Evolutionary conservation across 1,140 invertebrate genomes (phyloP), one percentile per base, ranked within the genome.

Genomic region (Cydia splendana): DNA sequence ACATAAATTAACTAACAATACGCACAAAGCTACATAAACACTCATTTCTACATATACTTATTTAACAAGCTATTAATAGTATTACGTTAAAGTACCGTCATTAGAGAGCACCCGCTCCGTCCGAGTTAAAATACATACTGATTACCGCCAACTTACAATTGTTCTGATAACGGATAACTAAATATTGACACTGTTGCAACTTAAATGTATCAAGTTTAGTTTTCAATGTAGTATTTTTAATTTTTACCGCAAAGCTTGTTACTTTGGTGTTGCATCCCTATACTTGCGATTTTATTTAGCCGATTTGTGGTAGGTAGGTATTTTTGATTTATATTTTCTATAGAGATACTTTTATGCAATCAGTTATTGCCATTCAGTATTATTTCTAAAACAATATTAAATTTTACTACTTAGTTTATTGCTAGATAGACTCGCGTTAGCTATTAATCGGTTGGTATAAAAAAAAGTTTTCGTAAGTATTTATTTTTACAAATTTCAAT

Each of bases 71-170:
- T 38, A 24, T 24, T 42, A 1, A 45, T 48, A 48, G 12, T 42
- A 15, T 67, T 67, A 34, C 42, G 7, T 71, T 20, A 71, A 34
- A n/a, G 3, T 67, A 71, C 67, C 13, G 15, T 38, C 34, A 18
- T 71, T 71, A 71, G 34, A 71, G 18, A 18, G 67, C 7, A 42
- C 67, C n/a, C 15, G 67, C 67, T 38, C 34, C n/a, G 34, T 18
- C 30, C n/a, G 34, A 18, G 67, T 71, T 42, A 12, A 18, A n/a
- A 38, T 71, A 71, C 34, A 38, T 13, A 71, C 67, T 71, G 67
- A 71, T 71, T n/a, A 42, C 34, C 30, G 7, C 57, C 15, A 67
- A 67, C 30, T 67, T 34, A 67, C 24, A 15, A 67, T 6, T n/a
- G 13, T 65, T 13, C 65, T 34, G 65, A 67, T 67, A 67, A 67